phyloP scores from a whole-genome alignment of 2,797 vertebrate genomes.

The Emys orbicularis region DNA sequence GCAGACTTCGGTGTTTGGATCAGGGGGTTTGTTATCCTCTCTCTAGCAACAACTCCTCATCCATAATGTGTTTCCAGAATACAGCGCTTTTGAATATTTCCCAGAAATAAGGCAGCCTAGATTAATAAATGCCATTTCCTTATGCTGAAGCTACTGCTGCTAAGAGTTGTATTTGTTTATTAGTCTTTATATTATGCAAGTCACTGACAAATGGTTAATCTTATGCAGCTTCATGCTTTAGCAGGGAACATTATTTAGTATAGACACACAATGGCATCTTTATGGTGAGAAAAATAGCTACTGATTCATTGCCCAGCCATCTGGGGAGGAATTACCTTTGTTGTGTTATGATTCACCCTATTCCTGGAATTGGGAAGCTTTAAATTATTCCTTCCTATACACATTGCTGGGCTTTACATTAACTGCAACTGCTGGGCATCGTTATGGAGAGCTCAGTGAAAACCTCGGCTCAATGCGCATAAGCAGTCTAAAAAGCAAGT shows the following conservation, averaged over 20 bases:
- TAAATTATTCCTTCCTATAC: background rate
- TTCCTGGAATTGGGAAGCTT: slow-evolving; percentile 22
- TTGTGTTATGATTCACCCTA: slow-evolving; percentile 52
- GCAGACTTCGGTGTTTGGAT: background rate
- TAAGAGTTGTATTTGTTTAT: background rate
- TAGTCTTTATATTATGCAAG: background rate
- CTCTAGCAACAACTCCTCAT: rapidly evolving
- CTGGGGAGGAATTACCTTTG: slow-evolving; percentile 57
- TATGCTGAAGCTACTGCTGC: background rate
- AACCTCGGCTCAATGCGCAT: background rate
- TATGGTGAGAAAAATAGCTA: slow-evolving; percentile 34
- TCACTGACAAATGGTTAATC: slow-evolving; percentile 40
- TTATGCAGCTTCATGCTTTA: slow-evolving; percentile 50
- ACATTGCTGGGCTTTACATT: background rate
- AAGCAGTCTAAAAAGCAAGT: background rate
- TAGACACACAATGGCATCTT: slow-evolving; percentile 28
- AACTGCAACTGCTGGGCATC: background rate
- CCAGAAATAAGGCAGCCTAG: background rate
- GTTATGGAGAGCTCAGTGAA: background rate
- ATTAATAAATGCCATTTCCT: background rate
- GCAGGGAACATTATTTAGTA: slow-evolving; percentile 39
- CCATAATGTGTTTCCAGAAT: background rate
- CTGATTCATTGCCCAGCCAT: slow-evolving; percentile 61
- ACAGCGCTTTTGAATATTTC: background rate
- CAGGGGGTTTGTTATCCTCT: background rate